phyloP scores from a whole-genome alignment of 92 coral and sea anemone genomes.

The Siderastrea siderea region DNA sequence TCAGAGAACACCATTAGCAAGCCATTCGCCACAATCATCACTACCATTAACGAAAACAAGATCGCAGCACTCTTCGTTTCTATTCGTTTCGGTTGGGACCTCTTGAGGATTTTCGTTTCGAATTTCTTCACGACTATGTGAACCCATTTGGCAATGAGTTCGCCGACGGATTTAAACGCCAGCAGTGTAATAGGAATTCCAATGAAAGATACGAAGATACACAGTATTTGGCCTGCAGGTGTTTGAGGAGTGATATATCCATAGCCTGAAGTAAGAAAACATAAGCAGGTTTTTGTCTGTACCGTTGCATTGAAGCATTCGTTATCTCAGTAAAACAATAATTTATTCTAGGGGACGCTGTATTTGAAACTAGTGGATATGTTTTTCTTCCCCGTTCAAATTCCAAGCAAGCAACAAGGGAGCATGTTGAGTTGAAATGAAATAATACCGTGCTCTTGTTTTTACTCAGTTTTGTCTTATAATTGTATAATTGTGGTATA shows the following conservation, averaged over 20 bases:
- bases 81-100: constrained; percentile 7
- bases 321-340: too few species aligned
- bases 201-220: constrained; percentile 36
- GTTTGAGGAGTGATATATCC: constrained; percentile 48
- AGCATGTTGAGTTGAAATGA: too few species aligned
- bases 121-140: constrained; percentile 7
- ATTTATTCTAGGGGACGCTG: too few species aligned
- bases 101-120: constrained; percentile 31
- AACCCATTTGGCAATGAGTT: constrained; percentile 26
- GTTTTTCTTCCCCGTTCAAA: too few species aligned
- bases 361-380: too few species aligned
- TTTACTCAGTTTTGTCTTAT: too few species aligned
- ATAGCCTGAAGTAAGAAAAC: too few species aligned
- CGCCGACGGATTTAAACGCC: constrained; percentile 59
- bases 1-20: background rate
- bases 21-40: constrained; percentile 9
- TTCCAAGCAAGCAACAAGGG: too few species aligned
- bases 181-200: constrained; percentile 61
- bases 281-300: too few species aligned
- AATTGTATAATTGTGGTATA: too few species aligned
- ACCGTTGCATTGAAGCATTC: too few species aligned
- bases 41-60: constrained; percentile 19
- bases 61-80: constrained; percentile 28
- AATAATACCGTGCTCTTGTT: too few species aligned
- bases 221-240: constrained; percentile 55